A percentile compares a stretch with the other conserved stretches of the same genome.
Conservation (phyloP, 2,888 invertebrate species). For the Volucella inflata region DNA sequence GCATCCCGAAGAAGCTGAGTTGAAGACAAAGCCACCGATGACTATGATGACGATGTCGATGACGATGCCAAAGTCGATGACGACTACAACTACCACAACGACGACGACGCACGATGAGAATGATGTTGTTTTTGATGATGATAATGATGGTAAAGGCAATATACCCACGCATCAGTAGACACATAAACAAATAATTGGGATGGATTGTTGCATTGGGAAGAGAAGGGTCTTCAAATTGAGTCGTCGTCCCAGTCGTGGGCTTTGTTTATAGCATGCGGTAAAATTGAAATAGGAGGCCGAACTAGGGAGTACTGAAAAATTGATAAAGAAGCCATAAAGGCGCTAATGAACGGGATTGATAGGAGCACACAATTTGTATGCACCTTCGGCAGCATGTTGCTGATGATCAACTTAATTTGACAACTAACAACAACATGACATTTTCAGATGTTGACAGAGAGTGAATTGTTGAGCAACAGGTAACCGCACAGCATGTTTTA, state of each 20-base stretch:
- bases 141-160: constrained; percentile 33
- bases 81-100: not conserved
- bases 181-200: constrained; percentile 61
- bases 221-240: constrained; percentile 33
- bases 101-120: not conserved
- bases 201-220: not conserved
- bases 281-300: not conserved
- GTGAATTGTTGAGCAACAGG: not conserved
- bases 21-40: not conserved
- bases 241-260: constrained; percentile 14
- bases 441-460: not conserved
- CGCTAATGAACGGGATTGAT: constrained; percentile 19
- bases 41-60: not conserved
- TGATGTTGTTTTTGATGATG: not conserved
- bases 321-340: constrained; percentile 35
- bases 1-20: constrained; percentile 27
- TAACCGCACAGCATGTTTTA: too few relatives aligned
- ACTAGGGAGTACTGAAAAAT: not conserved
- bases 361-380: not conserved
- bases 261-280: constrained; percentile 28
- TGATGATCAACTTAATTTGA: not conserved
- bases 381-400: constrained; percentile 53
- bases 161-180: constrained; percentile 61
- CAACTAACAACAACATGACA: not conserved
- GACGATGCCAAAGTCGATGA: constrained; percentile 4